phyloP scores from a whole-genome alignment of 2,888 invertebrate species.

The Entomobrya proxima region DNA sequence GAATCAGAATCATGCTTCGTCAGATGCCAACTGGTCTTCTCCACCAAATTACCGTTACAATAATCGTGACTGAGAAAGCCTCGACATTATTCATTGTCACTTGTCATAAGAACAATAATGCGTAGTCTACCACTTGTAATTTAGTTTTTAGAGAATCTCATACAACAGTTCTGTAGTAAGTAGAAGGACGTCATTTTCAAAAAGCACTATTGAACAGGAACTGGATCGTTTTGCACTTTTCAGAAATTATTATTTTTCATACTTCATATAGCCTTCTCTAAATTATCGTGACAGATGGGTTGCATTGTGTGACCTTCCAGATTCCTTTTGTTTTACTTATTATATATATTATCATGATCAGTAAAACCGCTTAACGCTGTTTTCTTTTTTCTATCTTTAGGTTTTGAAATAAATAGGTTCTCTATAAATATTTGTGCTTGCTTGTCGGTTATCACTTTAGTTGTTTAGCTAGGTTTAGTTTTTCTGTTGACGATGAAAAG shows the following conservation, averaged over 20 bases:
- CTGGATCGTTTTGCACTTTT: background rate
- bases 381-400: too few species aligned
- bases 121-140: background rate
- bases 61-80: constrained; percentile 41
- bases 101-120: background rate
- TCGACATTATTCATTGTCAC: background rate
- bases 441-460: too few species aligned
- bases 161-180: background rate
- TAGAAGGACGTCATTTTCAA: background rate
- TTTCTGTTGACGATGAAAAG: too few species aligned
- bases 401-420: too few species aligned
- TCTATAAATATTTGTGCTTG: too few species aligned
- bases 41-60: constrained; percentile 58
- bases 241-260: background rate
- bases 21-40: constrained; percentile 35
- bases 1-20: constrained; percentile 67
- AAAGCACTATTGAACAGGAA: background rate
- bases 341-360: too few species aligned
- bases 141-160: constrained; percentile 5
- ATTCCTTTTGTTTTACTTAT: too few species aligned
- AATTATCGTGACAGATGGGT: too few species aligned
- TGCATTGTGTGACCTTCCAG: too few species aligned
- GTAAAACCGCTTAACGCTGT: too few species aligned
- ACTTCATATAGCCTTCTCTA: background rate
- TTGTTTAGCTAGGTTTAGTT: too few species aligned